Base-by-base conservation (phyloP, 2,113 vertebrate genomes). In the Parotia lawesii region DNA sequence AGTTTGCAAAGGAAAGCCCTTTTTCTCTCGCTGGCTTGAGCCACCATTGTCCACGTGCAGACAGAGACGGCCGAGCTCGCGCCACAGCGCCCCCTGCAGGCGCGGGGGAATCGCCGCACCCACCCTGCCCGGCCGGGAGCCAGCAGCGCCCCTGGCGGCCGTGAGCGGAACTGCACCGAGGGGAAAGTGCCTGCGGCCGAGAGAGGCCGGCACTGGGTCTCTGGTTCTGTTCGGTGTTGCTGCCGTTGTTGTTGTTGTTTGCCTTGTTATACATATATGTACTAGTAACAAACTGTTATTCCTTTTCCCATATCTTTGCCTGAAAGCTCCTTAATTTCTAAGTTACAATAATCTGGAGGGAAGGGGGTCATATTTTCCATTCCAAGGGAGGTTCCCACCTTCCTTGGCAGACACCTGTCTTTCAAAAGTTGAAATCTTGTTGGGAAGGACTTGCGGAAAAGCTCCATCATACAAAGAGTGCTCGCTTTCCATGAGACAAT, bases 51-150 rank as follows among this genome's bases (percentile, higher is more conserved):
- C 31, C 51, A 12, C 3, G 7, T 2, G 33, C 16, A 2, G 24
- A 28, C 10, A 2, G 33, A 28, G 40, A 17, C 4, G 2, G 37
- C 28, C 6, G 11, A 17, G 3, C 18, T 9, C 6, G 13, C 3
- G 24, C 53, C 53, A 58, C 71, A 58, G 71, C 33, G 25, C 71
- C 71, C 71, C 33, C 71, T 74, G 53, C 40, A 22, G 71, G 1
- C 40, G 6, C 7, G 31, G 71, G 18, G 53, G 40, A 35, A 15
- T 22, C 40, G 10, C 9, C 11, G 22, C 35, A 18, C 24, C 58
- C 0, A 6, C 40, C 40, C 40, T 7, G 40, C 71, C 25, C 14
- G 3, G 40, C 71, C 10, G 11, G 42, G 33, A 37, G 42, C 72
- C 54, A 12, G 0, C 40, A 37, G 33, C 9, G 25, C 71, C 42